Evolutionary conservation across 2,797 vertebrate genomes (phyloP), one percentile per base, ranked within the genome.

Genomic region (Synanceia verrucosa): DNA sequence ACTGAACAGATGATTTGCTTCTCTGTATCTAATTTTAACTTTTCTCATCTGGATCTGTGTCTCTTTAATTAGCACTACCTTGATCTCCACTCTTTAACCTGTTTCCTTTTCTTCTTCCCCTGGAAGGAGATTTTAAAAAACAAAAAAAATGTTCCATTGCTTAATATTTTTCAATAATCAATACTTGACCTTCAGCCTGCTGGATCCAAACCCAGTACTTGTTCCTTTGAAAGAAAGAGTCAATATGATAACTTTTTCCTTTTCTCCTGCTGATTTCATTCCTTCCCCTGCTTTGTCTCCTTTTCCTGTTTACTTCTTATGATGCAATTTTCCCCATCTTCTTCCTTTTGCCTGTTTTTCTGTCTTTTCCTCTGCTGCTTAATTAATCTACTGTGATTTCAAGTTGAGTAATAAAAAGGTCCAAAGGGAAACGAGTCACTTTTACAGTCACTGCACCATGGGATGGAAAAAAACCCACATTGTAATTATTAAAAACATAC

Each of bases 1-100:
- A 57, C 31, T 34, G 50, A 47, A 52, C 21, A 57, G 37, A 55
- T 36, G n/a, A 50, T 65, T 66, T 56, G 10, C 53, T 48, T 76
- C 39, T 60, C 6, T 14, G 26, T 10, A 36, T 53, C 41, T 72
- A 19, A 29, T 66, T 73, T 33, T 19, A 33, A 29, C 50, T 63
- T 24, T 19, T 33, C 47, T 34, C 12, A 9, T 50, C 23, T 41
- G n/a, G n/a, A 9, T 28, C 28, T 60, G n/a, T n/a, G 13, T 46
- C 16, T 29, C 12, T 18, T 16, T 43, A 11, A 37, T 55, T 16
- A 69, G 13, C 56, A 21, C 7, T 41, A 28, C 10, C 23, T n/a
- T 36, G 28, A 34, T 18, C 13, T 3, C 18, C n/a, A 13, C 11
- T 29, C 3, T 24, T 37, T 1, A 4, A 21, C 11, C 26, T 48